A percentile compares a stretch with the other conserved stretches of the same genome.
Conservation (phyloP, 2,888 invertebrate species). For the Mesochorus sp. region DNA sequence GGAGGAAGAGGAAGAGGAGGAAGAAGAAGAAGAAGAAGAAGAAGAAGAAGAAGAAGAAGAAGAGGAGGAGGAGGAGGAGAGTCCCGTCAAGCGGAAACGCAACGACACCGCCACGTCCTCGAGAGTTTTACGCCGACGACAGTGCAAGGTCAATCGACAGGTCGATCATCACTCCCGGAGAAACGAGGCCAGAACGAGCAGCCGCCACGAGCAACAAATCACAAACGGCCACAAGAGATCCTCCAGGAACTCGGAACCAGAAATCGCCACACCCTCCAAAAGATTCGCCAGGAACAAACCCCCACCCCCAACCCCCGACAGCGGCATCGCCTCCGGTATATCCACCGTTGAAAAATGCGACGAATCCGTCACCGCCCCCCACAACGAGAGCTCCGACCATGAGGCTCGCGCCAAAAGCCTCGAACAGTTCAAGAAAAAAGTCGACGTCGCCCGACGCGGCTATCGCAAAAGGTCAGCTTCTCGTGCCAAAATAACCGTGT, state of each 20-base stretch:
- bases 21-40: too few species aligned
- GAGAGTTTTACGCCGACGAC: slow-evolving; percentile 65
- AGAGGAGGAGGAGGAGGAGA: slow-evolving; percentile 27
- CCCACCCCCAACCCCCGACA: slow-evolving; percentile 76
- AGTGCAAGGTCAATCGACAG: slow-evolving; percentile 67
- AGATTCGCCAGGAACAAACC: slow-evolving; percentile 60
- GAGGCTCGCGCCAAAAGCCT: slow-evolving; percentile 70
- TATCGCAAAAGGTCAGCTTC: slow-evolving; percentile 71
- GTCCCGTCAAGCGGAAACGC: slow-evolving; percentile 66
- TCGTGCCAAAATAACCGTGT: slow-evolving; percentile 39
- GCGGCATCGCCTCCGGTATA: slow-evolving; percentile 78
- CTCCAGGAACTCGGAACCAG: slow-evolving; percentile 56
- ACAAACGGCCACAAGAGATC: slow-evolving; percentile 64
- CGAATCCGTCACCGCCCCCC: slow-evolving; percentile 57
- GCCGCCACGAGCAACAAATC: slow-evolving; percentile 57
- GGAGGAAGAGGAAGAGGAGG: too few species aligned
- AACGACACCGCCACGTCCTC: slow-evolving; percentile 62
- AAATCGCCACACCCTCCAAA: slow-evolving; percentile 63
- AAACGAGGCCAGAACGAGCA: slow-evolving; percentile 67
- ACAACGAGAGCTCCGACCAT: slow-evolving; percentile 73
- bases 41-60: too few species aligned
- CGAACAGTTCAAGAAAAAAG: slow-evolving; percentile 75
- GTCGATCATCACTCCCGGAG: slow-evolving; percentile 43
- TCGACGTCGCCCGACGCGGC: slow-evolving; percentile 74
- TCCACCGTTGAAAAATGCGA: slow-evolving; percentile 75